These are phyloP conservation scores for Auanema freiburgensis DNA, from an alignment of 2,888 invertebrate genomes.

Conservation along the genomic window DNA sequence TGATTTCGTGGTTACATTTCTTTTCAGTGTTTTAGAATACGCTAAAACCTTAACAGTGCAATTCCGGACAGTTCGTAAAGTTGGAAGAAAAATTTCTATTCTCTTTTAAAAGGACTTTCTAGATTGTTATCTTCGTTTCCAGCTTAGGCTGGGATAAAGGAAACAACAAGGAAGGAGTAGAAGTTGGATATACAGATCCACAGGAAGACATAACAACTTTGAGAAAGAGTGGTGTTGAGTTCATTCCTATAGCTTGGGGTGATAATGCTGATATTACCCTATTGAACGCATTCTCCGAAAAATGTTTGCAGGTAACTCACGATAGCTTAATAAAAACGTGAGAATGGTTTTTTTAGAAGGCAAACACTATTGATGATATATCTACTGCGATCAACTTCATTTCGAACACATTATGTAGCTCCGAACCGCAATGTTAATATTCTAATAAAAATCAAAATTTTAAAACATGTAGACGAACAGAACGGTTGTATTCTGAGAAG, in stretches of 20 bases:
- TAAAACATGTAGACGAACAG: no score
- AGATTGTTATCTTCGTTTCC: slow-evolving; percentile 26
- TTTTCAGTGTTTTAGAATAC: slow-evolving; percentile 10
- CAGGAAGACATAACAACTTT: slow-evolving; percentile 9
- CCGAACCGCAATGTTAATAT: no score
- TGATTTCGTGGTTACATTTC: neutral
- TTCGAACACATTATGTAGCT: no score
- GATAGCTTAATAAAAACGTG: neutral
- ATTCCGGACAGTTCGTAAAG: slow-evolving; percentile 9
- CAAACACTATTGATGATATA: no score
- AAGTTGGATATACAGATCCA: slow-evolving; percentile 31
- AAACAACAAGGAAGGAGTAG: slow-evolving; percentile 22
- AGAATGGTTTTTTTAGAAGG: neutral
- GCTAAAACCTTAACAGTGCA: neutral
- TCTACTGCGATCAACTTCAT: no score
- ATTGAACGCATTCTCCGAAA: slow-evolving; percentile 6
- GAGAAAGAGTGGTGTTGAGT: slow-evolving; percentile 17
- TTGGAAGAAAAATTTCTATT: slow-evolving; percentile 5
- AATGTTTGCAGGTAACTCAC: slow-evolving; percentile 15
- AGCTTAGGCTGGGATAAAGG: slow-evolving; percentile 43
- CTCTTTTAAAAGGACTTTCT: neutral
- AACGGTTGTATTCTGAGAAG: no score
- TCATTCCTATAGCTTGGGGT: slow-evolving; percentile 21
- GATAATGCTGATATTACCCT: slow-evolving; percentile 9
- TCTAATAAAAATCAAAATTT: no score